Evolutionary conservation across 2,888 invertebrate species (phyloP), one percentile per base, ranked within the genome.

Genomic region (Tetropium fuscum): DNA sequence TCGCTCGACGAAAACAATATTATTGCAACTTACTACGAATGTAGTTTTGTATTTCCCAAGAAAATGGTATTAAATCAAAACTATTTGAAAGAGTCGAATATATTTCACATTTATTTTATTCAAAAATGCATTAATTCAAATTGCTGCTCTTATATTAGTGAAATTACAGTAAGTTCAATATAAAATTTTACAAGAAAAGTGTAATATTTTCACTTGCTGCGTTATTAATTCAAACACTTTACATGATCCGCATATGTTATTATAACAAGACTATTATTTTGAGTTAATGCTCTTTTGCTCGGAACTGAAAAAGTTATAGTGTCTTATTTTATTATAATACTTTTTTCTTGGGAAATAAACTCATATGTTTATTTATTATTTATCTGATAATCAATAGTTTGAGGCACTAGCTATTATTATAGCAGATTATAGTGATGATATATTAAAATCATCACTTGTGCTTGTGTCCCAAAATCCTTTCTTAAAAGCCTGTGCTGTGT

Each of bases 241-340:
- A 13, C 34, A 7, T 34, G 34, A 34, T 34, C 34, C 15, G 34
- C 15, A 34, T 13, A 13, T 34, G 13, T 34, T 34, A 34, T 34
- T 34, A 13, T 20, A 41, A 41, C 11, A 41, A 41, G n/a, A 20
- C 19, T 19, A 41, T 20, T 20, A 41, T 41, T 41, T 41, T 20
- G 20, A 41, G 22, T 10, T 22, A 10, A 22, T 20, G 20, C 41
- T 19, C 41, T 41, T 20, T 19, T 20, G 11, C 19, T 11, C 20
- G 20, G 11, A 41, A 41, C 22, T 41, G 15, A 19, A 8, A 19
- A 40, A 15, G 8, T 40, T 20, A 2, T 8, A 41, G 10, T 16
- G 41, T 22, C 11, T 41, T 19, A 41, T 41, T 41, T 41, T 19
- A 41, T 41, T 41, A 18, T 20, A 41, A n/a, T 41, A 41, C 41